These are phyloP conservation scores for Brenthis hecate DNA, from an alignment of 2,888 invertebrate genomes.

Conservation along the genomic window DNA sequence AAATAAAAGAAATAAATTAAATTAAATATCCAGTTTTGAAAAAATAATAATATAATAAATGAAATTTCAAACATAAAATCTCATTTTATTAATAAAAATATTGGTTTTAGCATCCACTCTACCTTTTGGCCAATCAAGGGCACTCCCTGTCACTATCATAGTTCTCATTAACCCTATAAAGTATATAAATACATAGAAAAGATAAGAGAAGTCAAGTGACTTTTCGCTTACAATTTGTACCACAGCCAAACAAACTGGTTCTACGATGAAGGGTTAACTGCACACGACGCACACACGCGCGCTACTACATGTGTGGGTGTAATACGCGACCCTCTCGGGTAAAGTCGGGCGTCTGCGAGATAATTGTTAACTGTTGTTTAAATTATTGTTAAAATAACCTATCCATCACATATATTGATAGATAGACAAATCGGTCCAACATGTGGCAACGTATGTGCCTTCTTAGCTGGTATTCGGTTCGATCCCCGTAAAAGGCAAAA, in stretches of 20 bases:
- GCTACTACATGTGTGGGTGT: slow-evolving; percentile 41
- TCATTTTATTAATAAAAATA: no score
- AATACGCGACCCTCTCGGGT: slow-evolving; percentile 16
- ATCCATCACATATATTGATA: slow-evolving; percentile 3
- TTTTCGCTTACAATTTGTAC: slow-evolving; percentile 36
- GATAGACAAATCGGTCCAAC: not conserved
- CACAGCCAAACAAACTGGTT: slow-evolving; percentile 58
- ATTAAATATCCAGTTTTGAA: no score
- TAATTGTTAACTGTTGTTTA: slow-evolving; percentile 27
- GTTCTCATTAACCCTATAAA: not conserved
- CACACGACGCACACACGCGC: slow-evolving; percentile 40
- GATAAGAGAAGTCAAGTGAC: not conserved
- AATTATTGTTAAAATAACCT: slow-evolving; percentile 25
- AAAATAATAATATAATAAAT: no score
- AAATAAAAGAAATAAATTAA: no score
- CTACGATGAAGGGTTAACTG: slow-evolving; percentile 59
- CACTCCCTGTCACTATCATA: not conserved
- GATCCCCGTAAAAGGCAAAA: no score
- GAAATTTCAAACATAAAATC: no score
- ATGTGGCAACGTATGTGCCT: no score
- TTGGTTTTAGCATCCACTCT: no score
- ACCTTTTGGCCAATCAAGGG: no score
- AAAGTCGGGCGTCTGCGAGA: slow-evolving; percentile 27
- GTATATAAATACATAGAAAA: not conserved
- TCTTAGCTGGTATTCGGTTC: no score